Evolutionary conservation across 2,888 invertebrate species (phyloP), one percentile per base, ranked within the genome.

Genomic region (Galeruca laticollis): DNA sequence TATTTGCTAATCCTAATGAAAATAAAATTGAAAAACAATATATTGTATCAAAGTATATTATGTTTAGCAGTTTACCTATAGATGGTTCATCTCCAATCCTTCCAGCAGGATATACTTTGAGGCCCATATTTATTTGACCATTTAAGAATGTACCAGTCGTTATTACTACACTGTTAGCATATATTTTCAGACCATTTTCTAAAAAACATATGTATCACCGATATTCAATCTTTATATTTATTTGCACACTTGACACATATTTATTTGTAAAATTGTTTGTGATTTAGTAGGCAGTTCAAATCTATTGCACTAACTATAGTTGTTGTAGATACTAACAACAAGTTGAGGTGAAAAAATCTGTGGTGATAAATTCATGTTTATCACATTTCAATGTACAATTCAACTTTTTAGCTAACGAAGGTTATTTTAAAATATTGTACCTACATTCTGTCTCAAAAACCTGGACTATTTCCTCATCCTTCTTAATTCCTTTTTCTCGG

Each of bases 71-170:
- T 35, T 67, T 75, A 81, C 84, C 85, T 75, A 94, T 89, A 1
- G 95, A 89, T 0, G 95, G 91, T 70, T 89, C 89, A 86, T 95
- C 95, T 1, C 92, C 93, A n/a, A 94, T 86, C 74, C 95, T 87
- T 0, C 96, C 96, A 26, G 96, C 96, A 2, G 94, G 92, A 73
- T 87, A 88, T 43, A 88, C 87, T 75, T 92, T 90, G 73, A 93
- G 83, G 0, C 96, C 96, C 66, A 95, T 92, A 83, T 94, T 94
- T 65, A 97, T 96, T 81, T 92, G 90, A 0, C 93, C 96, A 71
- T 94, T 90, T 49, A 97, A 87, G 86, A 97, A 97, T 0, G 96
- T 97, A 2, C 96, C 96, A 0, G 96, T 95, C 21, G 96, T 94
- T 75, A 97, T 88, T 5, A 97, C 89, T 8, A 96, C 93, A 52